Evolutionary conservation across 2,888 invertebrate species (phyloP).

Genomic region (Rapana venosa): DNA sequence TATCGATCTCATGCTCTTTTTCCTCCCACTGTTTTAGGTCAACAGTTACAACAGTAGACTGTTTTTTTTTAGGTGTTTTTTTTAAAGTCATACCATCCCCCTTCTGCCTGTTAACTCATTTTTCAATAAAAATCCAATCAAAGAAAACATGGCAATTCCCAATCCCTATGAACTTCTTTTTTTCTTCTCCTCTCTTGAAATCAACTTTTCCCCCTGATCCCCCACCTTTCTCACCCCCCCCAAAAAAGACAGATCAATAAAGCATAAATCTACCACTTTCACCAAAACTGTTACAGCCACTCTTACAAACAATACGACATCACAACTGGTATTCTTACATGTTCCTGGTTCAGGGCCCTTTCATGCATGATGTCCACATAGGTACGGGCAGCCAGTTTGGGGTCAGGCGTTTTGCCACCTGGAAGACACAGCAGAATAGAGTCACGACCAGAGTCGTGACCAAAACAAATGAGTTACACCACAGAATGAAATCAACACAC

Average conservation of each 20-base stretch:
- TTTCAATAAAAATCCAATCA: no score
- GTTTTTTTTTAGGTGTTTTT: background rate
- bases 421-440: slow-evolving; percentile 78
- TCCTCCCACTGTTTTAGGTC: no score
- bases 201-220: no score
- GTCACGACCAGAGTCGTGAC: slow-evolving; percentile 70
- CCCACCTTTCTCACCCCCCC: no score
- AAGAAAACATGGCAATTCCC: no score
- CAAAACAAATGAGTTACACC: slow-evolving; percentile 14
- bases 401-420: slow-evolving; percentile 99
- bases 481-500: background rate
- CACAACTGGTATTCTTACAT: slow-evolving; percentile 82
- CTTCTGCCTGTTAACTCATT: no score
- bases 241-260: no score
- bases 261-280: no score
- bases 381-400: slow-evolving; percentile 88
- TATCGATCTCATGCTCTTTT: no score
- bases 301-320: background rate
- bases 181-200: no score
- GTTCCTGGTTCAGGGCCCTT: slow-evolving; percentile 93
- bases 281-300: no score
- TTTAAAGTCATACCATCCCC: background rate
- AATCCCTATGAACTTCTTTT: no score
- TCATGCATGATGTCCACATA: slow-evolving; percentile 99
- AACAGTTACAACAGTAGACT: background rate